These are phyloP conservation scores for Pollachius pollachius DNA, from an alignment of 2,113 vertebrate species.

Conservation along the genomic window DNA sequence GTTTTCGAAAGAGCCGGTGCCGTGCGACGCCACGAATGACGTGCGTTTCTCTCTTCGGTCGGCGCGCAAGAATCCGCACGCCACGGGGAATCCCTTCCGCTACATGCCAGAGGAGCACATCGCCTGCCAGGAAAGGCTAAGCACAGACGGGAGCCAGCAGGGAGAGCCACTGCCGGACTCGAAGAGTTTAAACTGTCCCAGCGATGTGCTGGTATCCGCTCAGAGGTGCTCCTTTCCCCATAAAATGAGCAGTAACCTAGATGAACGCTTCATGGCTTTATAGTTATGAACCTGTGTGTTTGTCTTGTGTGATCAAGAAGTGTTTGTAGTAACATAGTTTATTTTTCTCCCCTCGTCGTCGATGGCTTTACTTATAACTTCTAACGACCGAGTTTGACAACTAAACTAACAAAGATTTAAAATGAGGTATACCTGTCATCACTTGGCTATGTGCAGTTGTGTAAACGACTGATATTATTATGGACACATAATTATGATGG, in stretches of 20 bases:
- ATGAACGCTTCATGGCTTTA: not conserved
- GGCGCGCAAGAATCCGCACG: too few relatives aligned
- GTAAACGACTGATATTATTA: not conserved
- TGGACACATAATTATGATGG: not conserved
- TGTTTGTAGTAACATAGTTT: not conserved
- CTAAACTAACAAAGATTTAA: too few relatives aligned
- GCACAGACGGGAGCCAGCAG: slow-evolving; percentile 6
- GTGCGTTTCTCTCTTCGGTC: too few relatives aligned
- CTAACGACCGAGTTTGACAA: not conserved
- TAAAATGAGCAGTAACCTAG: slow-evolving; percentile 14
- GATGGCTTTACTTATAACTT: not conserved
- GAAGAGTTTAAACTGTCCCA: slow-evolving; percentile 29
- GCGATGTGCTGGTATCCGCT: slow-evolving; percentile 23
- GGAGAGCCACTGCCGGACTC: slow-evolving; percentile 23
- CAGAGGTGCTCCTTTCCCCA: slow-evolving; percentile 24
- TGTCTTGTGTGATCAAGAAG: not conserved
- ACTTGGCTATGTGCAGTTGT: not conserved
- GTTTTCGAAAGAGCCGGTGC: not conserved
- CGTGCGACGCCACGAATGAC: too few relatives aligned
- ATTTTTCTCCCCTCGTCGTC: not conserved
- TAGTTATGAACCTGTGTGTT: not conserved
- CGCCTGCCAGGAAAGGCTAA: slow-evolving; percentile 12
- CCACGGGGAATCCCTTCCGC: too few relatives aligned
- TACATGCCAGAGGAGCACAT: not conserved
- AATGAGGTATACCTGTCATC: not conserved